Percentiles rank a stretch among this genome's conserved stretches.
These are phyloP conservation scores for Geotrupes spiniger DNA, from an alignment of 2,888 invertebrate genomes.

Conservation along the genomic window DNA sequence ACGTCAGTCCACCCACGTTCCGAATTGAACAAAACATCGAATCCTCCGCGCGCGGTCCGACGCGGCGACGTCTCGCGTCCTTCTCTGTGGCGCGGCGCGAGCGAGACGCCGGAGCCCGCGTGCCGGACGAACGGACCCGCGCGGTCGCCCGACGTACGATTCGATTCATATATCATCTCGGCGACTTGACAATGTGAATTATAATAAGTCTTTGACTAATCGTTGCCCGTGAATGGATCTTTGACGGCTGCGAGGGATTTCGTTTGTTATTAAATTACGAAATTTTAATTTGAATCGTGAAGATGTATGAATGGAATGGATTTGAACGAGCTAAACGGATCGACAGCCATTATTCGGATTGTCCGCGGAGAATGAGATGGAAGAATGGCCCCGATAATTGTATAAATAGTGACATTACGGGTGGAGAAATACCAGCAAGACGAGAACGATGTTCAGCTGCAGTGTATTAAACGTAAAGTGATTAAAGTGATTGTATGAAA, in stretches of 20 bases:
- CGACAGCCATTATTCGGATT: too few relatives aligned
- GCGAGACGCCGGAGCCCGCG: slow-evolving; percentile 12
- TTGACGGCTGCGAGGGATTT: slow-evolving; percentile 5
- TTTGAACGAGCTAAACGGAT: too few relatives aligned
- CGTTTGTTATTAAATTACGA: too few relatives aligned
- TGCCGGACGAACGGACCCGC: slow-evolving; percentile 14
- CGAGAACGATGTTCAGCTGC: too few relatives aligned
- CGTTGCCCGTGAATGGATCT: slow-evolving; percentile 21
- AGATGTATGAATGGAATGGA: too few relatives aligned
- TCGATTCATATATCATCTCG: slow-evolving; percentile 46
- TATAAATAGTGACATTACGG: too few relatives aligned
- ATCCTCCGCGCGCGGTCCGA: slow-evolving; percentile 20
- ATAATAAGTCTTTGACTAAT: slow-evolving; percentile 47
- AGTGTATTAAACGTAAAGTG: too few relatives aligned
- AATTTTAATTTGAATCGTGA: too few relatives aligned
- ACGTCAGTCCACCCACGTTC: slow-evolving; percentile 25
- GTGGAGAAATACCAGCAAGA: too few relatives aligned
- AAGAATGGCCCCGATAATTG: too few relatives aligned
- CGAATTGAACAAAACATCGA: slow-evolving; percentile 27
- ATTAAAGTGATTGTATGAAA: too few relatives aligned
- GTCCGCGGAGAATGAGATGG: too few relatives aligned
- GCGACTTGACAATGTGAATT: slow-evolving; percentile 42
- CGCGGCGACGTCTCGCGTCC: slow-evolving; percentile 11
- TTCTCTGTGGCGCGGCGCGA: slow-evolving; percentile 15
- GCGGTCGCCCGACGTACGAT: slow-evolving; percentile 47